Conservation (phyloP, 2,113 vertebrate species). For the Campylorhamphus procurvoides region DNA sequence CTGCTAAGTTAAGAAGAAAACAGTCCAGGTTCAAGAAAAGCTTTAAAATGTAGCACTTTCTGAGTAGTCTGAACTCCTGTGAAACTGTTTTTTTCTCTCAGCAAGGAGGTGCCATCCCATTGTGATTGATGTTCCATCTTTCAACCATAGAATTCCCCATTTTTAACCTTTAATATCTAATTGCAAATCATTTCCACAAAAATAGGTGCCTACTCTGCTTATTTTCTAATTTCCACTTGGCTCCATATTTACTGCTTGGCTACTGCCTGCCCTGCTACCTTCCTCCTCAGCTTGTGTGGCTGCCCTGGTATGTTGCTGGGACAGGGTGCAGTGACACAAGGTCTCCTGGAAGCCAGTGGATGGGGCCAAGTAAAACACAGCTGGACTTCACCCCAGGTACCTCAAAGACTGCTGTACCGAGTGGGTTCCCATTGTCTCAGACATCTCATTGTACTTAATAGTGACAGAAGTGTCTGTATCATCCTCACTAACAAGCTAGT, state of each 20-base stretch:
- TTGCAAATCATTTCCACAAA: neutral
- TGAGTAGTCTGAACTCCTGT: neutral
- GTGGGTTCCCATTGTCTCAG: neutral
- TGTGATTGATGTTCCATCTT: neutral
- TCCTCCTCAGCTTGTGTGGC: neutral
- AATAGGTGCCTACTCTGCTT: neutral
- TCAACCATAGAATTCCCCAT: neutral
- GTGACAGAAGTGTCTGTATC: neutral
- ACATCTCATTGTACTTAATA: neutral
- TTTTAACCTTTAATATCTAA: conserved; percentile 5
- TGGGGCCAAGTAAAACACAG: conserved; percentile 12
- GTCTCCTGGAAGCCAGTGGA: neutral
- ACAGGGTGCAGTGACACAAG: neutral
- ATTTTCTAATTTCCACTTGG: neutral
- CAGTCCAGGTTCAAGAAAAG: neutral
- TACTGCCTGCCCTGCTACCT: neutral
- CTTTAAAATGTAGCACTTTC: neutral
- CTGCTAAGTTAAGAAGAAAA: neutral
- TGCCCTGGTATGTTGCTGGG: neutral
- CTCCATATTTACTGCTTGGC: neutral
- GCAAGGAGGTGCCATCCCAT: neutral
- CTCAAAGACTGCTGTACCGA: neutral
- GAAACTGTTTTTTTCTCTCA: neutral
- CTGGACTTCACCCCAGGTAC: neutral
- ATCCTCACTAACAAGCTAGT: neutral